Conservation (phyloP, 2,797 vertebrate genomes). For the Bradypodion ventrale region DNA sequence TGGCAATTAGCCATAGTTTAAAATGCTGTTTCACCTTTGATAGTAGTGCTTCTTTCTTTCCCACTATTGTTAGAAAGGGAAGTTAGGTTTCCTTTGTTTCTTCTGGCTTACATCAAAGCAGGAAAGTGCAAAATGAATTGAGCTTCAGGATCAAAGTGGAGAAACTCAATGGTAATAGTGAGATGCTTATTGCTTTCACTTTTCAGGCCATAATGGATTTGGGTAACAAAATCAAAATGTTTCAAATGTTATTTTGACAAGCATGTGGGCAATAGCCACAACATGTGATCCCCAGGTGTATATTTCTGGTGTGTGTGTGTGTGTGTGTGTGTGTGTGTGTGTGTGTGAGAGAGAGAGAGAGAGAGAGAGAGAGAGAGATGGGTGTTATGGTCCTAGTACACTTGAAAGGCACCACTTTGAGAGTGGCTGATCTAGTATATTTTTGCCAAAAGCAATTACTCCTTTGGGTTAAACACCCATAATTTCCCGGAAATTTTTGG, state of each 20-base stretch:
- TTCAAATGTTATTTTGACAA: background rate
- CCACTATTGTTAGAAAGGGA: background rate
- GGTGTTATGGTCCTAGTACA: background rate
- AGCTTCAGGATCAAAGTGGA: background rate
- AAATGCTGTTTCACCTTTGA: background rate
- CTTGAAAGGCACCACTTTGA: background rate
- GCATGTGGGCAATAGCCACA: background rate
- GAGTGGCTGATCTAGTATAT: too few species aligned
- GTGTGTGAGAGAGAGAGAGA: too few species aligned
- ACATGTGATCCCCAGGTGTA: background rate
- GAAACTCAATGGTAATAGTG: background rate
- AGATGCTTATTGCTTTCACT: background rate
- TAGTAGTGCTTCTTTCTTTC: background rate
- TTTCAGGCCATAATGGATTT: background rate
- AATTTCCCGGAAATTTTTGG: background rate
- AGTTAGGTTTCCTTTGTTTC: background rate
- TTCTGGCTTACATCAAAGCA: background rate
- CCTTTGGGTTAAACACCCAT: background rate
- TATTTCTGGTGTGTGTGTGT: background rate
- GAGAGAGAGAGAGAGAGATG: background rate
- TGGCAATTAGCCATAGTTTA: background rate
- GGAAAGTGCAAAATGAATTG: background rate
- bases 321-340: too few species aligned
- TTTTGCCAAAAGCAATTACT: too few species aligned
- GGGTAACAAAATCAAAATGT: background rate